Evolutionary conservation across 2,797 vertebrate species (phyloP), one percentile per base, ranked within the genome.

Genomic region (Lagocephalus sceleratus): DNA sequence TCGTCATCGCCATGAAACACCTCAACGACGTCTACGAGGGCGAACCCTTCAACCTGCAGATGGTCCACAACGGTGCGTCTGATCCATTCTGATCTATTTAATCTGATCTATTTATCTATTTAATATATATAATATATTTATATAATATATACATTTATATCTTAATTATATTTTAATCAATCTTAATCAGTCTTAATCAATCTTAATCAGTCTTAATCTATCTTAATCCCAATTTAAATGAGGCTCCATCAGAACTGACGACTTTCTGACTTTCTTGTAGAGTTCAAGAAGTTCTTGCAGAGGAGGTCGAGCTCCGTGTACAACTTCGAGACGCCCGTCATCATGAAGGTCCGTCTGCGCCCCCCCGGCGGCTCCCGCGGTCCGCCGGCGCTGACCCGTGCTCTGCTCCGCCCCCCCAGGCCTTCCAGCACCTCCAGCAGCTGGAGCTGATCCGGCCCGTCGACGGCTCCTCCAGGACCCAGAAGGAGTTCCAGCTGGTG

Each of bases 1-100:
- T 99, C 17, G 85, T 99, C 63, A 99, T 99, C 50, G 94, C 96
- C 66, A 99, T 99, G 94, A 99, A 99, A 70, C 97, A 99, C 86
- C 85, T 99, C 58, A 95, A 93, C 10, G 95, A 98, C 16, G 87
- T 95, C 57, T 98, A 99, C 1, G 93, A 95, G 20, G 95, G 94
- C 43, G 95, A 98, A 44, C 97, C 97, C 0, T 99, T 98, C 82
- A 99, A 99, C 81, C 95, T 99, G 73, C 95, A 99, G 64, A 99
- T 99, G 97, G 94, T 99, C 52, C 93, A 98, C 86, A 99, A 98
- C 0, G 97, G 97, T 99, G 75, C 2, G 2, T 2, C 12, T 2
- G 21, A 12, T 6, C 32, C 32, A 12, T 35, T 12, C 14, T 6
- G 32, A 12, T n/a, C n/a, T n/a, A n/a, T n/a, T n/a, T n/a, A n/a